A percentile compares a stretch with the other conserved stretches of the same genome.
phyloP scores from a whole-genome alignment of 2,113 vertebrate genomes.

The Pipra filicauda region DNA sequence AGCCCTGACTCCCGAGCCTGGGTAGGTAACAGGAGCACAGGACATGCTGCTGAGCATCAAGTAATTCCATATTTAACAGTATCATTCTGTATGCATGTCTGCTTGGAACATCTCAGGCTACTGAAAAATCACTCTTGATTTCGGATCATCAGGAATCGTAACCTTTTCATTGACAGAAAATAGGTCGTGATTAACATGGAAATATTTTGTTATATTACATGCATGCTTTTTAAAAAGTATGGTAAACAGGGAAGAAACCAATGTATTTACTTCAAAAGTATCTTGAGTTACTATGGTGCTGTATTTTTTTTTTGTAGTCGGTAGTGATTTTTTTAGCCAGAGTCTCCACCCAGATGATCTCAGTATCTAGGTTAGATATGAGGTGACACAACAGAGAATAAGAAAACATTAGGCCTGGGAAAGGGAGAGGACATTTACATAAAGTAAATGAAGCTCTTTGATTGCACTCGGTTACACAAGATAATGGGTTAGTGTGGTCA shows the following conservation, averaged over 20 bases:
- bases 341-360: background rate
- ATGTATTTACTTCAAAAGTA: background rate
- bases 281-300: background rate
- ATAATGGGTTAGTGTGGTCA: constrained; percentile 65
- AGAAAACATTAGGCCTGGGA: constrained; percentile 56
- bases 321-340: background rate
- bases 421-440: constrained; percentile 53
- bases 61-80: background rate
- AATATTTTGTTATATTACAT: background rate
- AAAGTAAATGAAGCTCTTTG: constrained; percentile 63
- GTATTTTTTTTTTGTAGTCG: background rate
- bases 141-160: background rate
- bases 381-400: constrained; percentile 19
- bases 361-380: constrained; percentile 39
- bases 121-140: background rate
- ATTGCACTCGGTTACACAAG: constrained; percentile 51
- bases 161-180: background rate
- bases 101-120: background rate
- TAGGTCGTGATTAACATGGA: background rate
- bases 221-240: too few relatives aligned
- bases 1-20: rapidly evolving
- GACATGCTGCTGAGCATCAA: background rate
- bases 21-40: background rate
- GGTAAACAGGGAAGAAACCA: background rate
- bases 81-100: rapidly evolving